Evolutionary conservation across 1,140 invertebrate species (phyloP).

Genomic region (Micrasema minimum): DNA sequence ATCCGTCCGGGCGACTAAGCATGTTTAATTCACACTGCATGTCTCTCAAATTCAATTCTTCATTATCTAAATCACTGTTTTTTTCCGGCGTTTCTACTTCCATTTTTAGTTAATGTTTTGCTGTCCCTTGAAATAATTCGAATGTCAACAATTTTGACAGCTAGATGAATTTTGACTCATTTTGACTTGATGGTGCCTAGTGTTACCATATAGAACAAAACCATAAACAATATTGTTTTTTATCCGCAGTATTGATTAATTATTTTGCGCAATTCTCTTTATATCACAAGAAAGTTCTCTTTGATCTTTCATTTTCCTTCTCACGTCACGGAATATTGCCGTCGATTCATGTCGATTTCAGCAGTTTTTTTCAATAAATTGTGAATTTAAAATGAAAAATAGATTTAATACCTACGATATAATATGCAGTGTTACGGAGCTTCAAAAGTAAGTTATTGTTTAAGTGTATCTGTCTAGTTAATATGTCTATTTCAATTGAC

Average conservation of each 20-base stretch:
- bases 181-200: neutral
- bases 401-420: constrained; percentile 93
- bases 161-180: no score
- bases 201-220: no score
- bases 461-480: neutral
- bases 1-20: constrained; percentile 79
- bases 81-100: constrained; percentile 7
- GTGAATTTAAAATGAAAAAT: constrained; percentile 80
- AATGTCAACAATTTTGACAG: constrained; percentile 24
- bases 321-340: constrained; percentile 18
- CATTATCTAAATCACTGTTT: constrained; percentile 2
- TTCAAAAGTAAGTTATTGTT: constrained; percentile 77
- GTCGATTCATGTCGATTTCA: no score
- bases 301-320: constrained; percentile 19
- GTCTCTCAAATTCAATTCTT: constrained; percentile 56
- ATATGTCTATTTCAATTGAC: neutral
- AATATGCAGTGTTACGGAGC: constrained; percentile 83
- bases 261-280: constrained; percentile 1
- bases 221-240: no score
- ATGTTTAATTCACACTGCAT: constrained; percentile 74
- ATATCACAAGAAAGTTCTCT: constrained; percentile 1
- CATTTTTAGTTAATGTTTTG: constrained; percentile 7
- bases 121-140: neutral
- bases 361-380: constrained; percentile 9
- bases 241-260: neutral